These are phyloP conservation scores for Cyclophora punctaria DNA, from an alignment of 2,888 invertebrate genomes.

Conservation along the genomic window DNA sequence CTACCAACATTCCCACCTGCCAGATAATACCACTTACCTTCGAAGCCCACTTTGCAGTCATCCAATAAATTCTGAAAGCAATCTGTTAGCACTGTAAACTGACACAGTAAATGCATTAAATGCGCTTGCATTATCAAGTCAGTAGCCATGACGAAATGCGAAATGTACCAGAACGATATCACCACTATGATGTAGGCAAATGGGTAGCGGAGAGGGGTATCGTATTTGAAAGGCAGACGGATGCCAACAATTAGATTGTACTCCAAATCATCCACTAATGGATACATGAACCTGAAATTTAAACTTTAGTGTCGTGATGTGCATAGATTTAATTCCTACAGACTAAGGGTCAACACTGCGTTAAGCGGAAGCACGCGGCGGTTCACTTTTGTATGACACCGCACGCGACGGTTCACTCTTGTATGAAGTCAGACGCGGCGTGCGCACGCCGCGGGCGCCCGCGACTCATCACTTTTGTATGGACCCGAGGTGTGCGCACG, in stretches of 20 bases:
- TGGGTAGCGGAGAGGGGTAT: conserved; percentile 30
- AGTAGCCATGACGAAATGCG: conserved; percentile 53
- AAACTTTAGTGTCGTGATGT: not conserved
- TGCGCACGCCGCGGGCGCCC: no score
- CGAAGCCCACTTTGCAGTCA: conserved; percentile 34
- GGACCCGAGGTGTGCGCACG: no score
- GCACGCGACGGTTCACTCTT: no score
- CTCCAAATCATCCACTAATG: conserved; percentile 50
- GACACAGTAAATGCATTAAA: conserved; percentile 52
- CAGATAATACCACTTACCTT: conserved; percentile 22
- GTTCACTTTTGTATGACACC: no score
- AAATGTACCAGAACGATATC: conserved; percentile 37
- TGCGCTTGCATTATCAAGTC: conserved; percentile 52
- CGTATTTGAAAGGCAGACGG: conserved; percentile 40
- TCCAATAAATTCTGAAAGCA: conserved; percentile 46
- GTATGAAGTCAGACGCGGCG: no score
- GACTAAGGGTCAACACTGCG: no score
- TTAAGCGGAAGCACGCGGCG: no score
- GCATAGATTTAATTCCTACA: no score
- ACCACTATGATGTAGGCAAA: conserved; percentile 33
- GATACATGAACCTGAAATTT: conserved; percentile 46
- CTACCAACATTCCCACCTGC: no score
- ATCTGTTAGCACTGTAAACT: conserved; percentile 44
- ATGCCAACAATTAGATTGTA: conserved; percentile 49
- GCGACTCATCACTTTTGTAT: no score